Evolutionary conservation across 2,113 vertebrate species (phyloP).

Genomic region (Malurus elegans): DNA sequence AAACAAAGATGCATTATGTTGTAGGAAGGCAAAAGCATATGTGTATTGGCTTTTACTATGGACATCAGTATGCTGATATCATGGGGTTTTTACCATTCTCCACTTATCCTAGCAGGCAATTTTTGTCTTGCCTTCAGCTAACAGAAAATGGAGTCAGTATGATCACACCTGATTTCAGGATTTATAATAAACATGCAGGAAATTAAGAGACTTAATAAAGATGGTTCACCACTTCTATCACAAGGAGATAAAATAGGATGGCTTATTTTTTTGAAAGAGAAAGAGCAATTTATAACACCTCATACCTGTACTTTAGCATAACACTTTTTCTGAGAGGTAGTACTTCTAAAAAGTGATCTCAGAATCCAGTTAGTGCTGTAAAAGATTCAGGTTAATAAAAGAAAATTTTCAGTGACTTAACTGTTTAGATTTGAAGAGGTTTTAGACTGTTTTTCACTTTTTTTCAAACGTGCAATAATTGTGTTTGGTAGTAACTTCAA

Average conservation of each 20-base stretch:
- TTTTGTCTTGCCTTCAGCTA: not conserved
- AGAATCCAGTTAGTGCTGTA: not conserved
- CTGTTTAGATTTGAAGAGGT: not conserved
- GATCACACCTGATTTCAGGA: not conserved
- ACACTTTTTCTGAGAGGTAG: not conserved
- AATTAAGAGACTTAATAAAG: not conserved
- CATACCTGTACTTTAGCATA: not conserved
- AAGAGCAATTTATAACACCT: not conserved
- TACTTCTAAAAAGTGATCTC: not conserved
- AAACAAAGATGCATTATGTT: slow-evolving; percentile 10
- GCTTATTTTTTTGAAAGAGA: not conserved
- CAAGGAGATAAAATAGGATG: not conserved
- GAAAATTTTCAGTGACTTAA: not conserved
- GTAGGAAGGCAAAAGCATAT: not conserved
- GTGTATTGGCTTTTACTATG: not conserved
- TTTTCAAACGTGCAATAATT: not conserved
- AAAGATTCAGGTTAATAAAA: not conserved
- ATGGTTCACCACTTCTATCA: not conserved
- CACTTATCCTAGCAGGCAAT: not conserved
- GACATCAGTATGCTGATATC: not conserved
- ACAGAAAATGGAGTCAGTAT: not conserved
- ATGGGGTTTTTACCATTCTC: not conserved
- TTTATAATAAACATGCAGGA: not conserved
- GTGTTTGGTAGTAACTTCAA: not conserved
- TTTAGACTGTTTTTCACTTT: not conserved